Evolutionary conservation across 1,140 invertebrate species (phyloP).

Genomic region (Rhizoglyphus robini): DNA sequence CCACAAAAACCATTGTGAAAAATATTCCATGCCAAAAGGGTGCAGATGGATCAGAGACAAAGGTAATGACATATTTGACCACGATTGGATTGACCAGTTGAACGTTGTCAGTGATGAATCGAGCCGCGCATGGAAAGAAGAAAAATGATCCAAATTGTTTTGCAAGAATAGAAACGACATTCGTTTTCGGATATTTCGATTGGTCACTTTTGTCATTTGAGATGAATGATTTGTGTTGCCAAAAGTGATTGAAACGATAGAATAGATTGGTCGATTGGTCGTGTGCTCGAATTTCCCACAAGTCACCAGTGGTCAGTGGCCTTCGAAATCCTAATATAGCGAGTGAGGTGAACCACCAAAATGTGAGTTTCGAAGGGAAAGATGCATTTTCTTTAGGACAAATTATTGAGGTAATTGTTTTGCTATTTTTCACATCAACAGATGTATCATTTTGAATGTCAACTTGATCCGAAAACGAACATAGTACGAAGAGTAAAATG

Average conservation of each 20-base stretch:
- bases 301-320: conserved; percentile 60
- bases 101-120: conserved; percentile 66
- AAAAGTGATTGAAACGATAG: conserved; percentile 68
- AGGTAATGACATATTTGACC: conserved; percentile 37
- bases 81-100: conserved; percentile 71
- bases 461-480: not conserved
- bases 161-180: conserved; percentile 33
- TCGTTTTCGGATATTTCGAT: not conserved
- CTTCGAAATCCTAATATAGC: conserved; percentile 67
- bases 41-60: conserved; percentile 45
- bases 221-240: conserved; percentile 36
- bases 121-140: conserved; percentile 58
- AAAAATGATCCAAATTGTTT: conserved; percentile 67
- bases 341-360: conserved; percentile 77
- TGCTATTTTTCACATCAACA: not conserved
- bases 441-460: not conserved
- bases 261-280: conserved; percentile 65
- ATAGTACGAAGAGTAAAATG: not conserved
- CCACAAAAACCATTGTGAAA: conserved; percentile 45
- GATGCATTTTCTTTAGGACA: conserved; percentile 73
- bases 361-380: conserved; percentile 71
- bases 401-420: conserved; percentile 11
- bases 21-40: conserved; percentile 69
- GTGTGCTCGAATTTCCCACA: conserved; percentile 77
- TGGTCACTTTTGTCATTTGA: conserved; percentile 34